Evolutionary conservation across 2,888 invertebrate genomes (phyloP).

Genomic region (Tiliacea citrago): DNA sequence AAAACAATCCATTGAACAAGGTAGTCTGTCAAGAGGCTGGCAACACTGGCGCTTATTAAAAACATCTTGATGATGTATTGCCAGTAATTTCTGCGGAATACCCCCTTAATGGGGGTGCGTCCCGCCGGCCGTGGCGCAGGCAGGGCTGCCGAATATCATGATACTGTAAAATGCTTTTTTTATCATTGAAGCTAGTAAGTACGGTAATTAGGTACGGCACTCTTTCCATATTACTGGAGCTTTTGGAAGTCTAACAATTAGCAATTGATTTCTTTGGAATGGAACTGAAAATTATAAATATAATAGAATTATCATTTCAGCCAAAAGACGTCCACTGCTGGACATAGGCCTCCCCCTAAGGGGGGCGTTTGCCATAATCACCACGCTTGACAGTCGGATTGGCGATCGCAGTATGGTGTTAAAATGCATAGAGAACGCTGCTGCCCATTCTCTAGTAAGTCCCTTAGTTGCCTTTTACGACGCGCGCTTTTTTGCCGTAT

Average conservation of each 20-base stretch:
- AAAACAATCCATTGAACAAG: slow-evolving; percentile 65
- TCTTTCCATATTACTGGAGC: not conserved
- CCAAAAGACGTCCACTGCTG: no score
- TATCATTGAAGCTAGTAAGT: not conserved
- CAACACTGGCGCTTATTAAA: slow-evolving; percentile 83
- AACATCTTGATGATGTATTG: slow-evolving; percentile 88
- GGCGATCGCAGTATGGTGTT: no score
- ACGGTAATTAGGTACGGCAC: not conserved
- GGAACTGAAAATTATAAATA: not conserved
- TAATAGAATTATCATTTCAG: no score
- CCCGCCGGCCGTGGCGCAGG: slow-evolving; percentile 47
- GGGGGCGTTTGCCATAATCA: no score
- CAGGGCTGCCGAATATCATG: slow-evolving; percentile 60
- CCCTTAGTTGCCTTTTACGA: no score
- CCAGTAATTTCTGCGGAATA: slow-evolving; percentile 83
- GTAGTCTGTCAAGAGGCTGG: slow-evolving; percentile 71
- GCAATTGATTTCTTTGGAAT: not conserved
- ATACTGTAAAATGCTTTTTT: not conserved
- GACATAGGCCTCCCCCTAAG: no score
- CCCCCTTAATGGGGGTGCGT: slow-evolving; percentile 67
- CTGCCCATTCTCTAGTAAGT: no score
- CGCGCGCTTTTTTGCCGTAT: no score
- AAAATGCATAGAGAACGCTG: no score
- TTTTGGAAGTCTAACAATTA: not conserved
- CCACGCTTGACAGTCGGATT: no score